phyloP scores from a whole-genome alignment of 2,888 invertebrate genomes.

The Steinernema carpocapsae region DNA sequence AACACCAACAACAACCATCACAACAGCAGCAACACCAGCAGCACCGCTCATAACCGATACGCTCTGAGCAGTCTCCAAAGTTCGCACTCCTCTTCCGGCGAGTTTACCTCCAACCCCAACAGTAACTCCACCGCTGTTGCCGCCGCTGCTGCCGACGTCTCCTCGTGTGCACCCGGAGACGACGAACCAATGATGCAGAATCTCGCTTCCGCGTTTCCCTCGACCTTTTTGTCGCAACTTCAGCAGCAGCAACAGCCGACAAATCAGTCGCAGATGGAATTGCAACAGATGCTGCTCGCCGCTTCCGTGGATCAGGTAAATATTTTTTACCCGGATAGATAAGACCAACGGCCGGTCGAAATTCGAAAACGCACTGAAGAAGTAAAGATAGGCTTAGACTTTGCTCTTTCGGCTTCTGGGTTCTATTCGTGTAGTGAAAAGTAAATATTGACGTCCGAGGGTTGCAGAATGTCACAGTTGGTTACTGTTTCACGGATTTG shows the following conservation, averaged over 20 bases:
- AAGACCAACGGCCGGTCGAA: not conserved
- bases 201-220: conserved; percentile 4
- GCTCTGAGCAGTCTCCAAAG: not conserved
- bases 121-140: not conserved
- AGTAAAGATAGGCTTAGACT: not conserved
- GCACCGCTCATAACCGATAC: not conserved
- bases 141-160: not conserved
- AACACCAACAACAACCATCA: conserved; percentile 2
- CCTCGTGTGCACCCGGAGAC: conserved; percentile 17
- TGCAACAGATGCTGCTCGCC: conserved; percentile 25
- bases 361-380: not conserved
- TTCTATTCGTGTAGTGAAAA: too few relatives aligned
- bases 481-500: too few relatives aligned
- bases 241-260: conserved; percentile 17
- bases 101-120: not conserved
- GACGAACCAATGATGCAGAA: conserved; percentile 32
- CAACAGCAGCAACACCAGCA: not conserved
- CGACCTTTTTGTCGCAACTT: not conserved
- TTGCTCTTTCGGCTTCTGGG: not conserved
- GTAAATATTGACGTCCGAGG: too few relatives aligned
- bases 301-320: conserved; percentile 30
- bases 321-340: not conserved
- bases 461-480: too few relatives aligned
- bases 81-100: not conserved
- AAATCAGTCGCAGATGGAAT: conserved; percentile 27